Conservation (phyloP, 2,888 invertebrate species). For the Lamproptera curius region DNA sequence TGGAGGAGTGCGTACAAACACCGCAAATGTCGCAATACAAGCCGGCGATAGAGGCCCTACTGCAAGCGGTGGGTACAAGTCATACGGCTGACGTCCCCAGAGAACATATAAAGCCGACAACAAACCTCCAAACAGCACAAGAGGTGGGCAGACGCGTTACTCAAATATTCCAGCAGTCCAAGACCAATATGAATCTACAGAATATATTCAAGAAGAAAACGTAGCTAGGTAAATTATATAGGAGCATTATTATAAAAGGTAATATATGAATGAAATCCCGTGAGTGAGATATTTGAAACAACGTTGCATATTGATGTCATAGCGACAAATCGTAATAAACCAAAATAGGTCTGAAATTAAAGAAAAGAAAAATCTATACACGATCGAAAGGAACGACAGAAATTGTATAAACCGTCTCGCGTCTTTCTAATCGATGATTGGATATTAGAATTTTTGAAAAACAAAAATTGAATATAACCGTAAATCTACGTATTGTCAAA, state of each 20-base stretch:
- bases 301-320: background rate
- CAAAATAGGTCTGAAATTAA: background rate
- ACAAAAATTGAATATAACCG: too few species aligned
- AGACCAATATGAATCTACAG: constrained; percentile 65
- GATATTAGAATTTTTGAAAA: too few species aligned
- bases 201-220: constrained; percentile 74
- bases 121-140: constrained; percentile 58
- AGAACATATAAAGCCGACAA: constrained; percentile 34
- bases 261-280: background rate
- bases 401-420: too few species aligned
- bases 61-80: constrained; percentile 46
- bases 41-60: constrained; percentile 58
- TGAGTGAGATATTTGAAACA: background rate
- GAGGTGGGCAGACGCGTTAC: constrained; percentile 68
- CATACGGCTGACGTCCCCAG: constrained; percentile 29
- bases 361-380: background rate
- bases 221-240: constrained; percentile 33
- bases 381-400: too few species aligned
- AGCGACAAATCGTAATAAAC: background rate
- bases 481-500: background rate
- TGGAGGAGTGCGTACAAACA: constrained; percentile 60
- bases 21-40: constrained; percentile 55
- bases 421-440: too few species aligned
- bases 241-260: constrained; percentile 16
- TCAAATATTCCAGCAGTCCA: constrained; percentile 70